Evolutionary conservation across 1,140 invertebrate genomes (phyloP).

Genomic region (Zaprionus inermis): DNA sequence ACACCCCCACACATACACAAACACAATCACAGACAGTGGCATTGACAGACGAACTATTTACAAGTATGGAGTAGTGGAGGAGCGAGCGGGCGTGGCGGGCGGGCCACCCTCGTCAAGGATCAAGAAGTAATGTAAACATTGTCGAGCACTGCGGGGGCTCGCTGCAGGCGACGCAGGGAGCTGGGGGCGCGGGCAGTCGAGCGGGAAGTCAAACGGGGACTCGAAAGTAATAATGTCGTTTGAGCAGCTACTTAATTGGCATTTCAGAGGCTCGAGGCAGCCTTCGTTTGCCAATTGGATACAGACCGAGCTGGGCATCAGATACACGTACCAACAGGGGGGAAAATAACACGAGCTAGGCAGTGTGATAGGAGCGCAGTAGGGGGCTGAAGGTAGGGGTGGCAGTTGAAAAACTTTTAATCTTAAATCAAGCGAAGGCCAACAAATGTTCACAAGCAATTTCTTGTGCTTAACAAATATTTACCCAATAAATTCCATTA

Average conservation of each 20-base stretch:
- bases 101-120: conserved; percentile 4
- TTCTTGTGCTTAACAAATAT: conserved; percentile 72
- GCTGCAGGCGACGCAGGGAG: not conserved
- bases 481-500: conserved; percentile 80
- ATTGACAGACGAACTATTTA: conserved; percentile 1
- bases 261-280: conserved; percentile 4
- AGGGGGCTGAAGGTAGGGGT: not conserved
- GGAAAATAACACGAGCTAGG: no score
- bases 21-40: not conserved
- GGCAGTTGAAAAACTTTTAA: conserved; percentile 62
- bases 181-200: no score
- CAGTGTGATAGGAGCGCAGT: no score
- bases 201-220: not conserved
- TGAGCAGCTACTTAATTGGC: conserved; percentile 6
- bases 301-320: not conserved
- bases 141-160: not conserved
- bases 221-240: conserved; percentile 6
- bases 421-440: conserved; percentile 69
- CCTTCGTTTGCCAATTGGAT: not conserved
- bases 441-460: conserved; percentile 63
- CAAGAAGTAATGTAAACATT: conserved; percentile 7
- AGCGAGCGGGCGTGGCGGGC: not conserved
- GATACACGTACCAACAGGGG: not conserved
- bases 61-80: not conserved
- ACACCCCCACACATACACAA: not conserved